Evolutionary conservation across 2,113 vertebrate genomes (phyloP).

Genomic region (Rhombomys opimus): DNA sequence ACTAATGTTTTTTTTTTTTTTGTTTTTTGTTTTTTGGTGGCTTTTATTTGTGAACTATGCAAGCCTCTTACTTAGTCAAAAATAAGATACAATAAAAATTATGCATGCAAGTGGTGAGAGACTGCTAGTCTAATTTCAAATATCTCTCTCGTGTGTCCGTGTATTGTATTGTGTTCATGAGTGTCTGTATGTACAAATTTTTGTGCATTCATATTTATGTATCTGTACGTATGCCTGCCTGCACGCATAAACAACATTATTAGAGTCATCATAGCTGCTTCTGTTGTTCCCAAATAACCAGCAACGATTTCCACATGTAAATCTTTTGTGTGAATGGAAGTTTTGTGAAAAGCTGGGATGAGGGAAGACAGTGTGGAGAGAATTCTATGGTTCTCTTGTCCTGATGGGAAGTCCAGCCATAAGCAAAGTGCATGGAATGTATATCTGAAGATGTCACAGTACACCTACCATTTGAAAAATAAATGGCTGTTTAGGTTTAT

Average conservation of each 20-base stretch:
- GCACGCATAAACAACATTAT: not conserved
- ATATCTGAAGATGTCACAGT: not conserved
- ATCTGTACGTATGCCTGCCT: not conserved
- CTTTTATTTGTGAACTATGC: not conserved
- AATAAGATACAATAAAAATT: not conserved
- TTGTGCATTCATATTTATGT: not conserved
- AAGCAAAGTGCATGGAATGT: not conserved
- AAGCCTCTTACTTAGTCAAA: not conserved
- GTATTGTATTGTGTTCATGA: not conserved
- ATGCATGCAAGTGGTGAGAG: not conserved
- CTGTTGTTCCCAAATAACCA: not conserved
- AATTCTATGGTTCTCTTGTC: not conserved
- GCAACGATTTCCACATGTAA: not conserved
- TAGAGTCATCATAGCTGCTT: not conserved
- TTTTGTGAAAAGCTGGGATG: not conserved
- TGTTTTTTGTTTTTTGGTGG: too few relatives aligned
- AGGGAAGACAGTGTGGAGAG: not conserved
- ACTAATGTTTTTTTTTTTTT: too few relatives aligned
- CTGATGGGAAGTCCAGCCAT: not conserved
- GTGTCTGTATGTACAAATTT: not conserved
- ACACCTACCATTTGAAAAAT: not conserved
- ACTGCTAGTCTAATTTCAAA: not conserved
- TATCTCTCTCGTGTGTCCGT: not conserved
- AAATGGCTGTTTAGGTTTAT: not conserved
- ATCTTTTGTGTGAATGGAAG: not conserved